Evolutionary conservation across 2,113 vertebrate genomes (phyloP), one percentile per base, ranked within the genome.

Genomic region (Ardeotis arabs): DNA sequence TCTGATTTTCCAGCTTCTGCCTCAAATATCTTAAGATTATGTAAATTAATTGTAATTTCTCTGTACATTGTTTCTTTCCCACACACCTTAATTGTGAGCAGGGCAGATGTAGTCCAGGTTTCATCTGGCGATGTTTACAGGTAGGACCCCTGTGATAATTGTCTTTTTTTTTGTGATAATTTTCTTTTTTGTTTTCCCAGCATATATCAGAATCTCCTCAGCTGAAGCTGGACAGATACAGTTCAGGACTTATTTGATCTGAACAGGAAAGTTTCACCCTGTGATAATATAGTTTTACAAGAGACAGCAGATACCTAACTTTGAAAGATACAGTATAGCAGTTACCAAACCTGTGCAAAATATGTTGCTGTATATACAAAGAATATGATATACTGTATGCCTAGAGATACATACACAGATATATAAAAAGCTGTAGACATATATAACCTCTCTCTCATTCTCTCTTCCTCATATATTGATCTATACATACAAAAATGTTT

Each of bases 381-480:
- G 27, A 82, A 78, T 7, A 12, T n/a, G 7, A 31, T 56, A 33
- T 16, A 27, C 2, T 41, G 12, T 24, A 28, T 20, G 10, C 12
- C 7, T 58, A 5, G 14, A 39, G 4, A 41, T 19, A 62, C n/a
- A 12, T 6, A 15, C 10, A 19, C 9, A 73, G 0, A 29, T 8
- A 56, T 33, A 84, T 20, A 45, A 9, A 27, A 9, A 39, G 12
- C 8, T 76, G 17, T 12, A 53, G 5, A 35, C 3, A 68, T 55
- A 35, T 14, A 39, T 29, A 68, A 49, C 2, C 6, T n/a, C 19
- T 80, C 6, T 59, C 33, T 60, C 16, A 59, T 66, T 37, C 24
- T 80, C 37, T 50, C 7, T 76, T 83, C 72, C 14, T 64, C 13
- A 52, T 70, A 6, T 21, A 29, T 33, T 12, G 64, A 25, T 4